These are phyloP conservation scores for Callimorpha dominula DNA, from an alignment of 2,888 invertebrate genomes.

Conservation along the genomic window DNA sequence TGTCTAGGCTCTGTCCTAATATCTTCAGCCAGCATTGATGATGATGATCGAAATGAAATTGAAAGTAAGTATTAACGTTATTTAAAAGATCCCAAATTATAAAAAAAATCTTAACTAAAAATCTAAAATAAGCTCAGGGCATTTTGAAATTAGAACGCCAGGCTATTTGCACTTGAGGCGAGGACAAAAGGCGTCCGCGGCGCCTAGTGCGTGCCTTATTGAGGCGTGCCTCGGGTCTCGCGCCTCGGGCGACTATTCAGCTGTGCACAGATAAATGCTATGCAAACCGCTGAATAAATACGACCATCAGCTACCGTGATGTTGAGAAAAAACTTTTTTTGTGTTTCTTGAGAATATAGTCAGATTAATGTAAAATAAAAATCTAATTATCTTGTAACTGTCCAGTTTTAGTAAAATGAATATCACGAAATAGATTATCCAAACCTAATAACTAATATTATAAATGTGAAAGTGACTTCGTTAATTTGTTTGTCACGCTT, in stretches of 20 bases:
- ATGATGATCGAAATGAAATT: neutral
- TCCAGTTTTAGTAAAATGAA: no score
- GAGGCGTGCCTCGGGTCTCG: constrained; percentile 47
- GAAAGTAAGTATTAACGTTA: neutral
- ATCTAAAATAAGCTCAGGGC: constrained; percentile 66
- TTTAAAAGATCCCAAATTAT: neutral
- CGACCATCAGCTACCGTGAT: constrained; percentile 36
- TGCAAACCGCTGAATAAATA: constrained; percentile 58
- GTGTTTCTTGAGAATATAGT: neutral
- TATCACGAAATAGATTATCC: no score
- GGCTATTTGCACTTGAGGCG: constrained; percentile 80
- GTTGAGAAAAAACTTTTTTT: constrained; percentile 25
- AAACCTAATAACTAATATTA: no score
- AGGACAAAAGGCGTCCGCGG: constrained; percentile 66
- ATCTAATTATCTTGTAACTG: no score
- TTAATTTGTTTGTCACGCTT: no score
- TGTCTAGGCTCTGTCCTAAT: no score
- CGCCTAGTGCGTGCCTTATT: constrained; percentile 68
- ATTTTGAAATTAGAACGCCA: constrained; percentile 80
- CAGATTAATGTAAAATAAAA: no score
- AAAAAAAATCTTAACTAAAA: constrained; percentile 47
- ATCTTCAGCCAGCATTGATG: no score
- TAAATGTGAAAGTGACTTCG: no score
- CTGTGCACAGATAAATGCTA: constrained; percentile 53
- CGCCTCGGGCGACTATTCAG: constrained; percentile 60